Evolutionary conservation across 23 tunicate species (phyloP).

Genomic region (Ascidia mentula): DNA sequence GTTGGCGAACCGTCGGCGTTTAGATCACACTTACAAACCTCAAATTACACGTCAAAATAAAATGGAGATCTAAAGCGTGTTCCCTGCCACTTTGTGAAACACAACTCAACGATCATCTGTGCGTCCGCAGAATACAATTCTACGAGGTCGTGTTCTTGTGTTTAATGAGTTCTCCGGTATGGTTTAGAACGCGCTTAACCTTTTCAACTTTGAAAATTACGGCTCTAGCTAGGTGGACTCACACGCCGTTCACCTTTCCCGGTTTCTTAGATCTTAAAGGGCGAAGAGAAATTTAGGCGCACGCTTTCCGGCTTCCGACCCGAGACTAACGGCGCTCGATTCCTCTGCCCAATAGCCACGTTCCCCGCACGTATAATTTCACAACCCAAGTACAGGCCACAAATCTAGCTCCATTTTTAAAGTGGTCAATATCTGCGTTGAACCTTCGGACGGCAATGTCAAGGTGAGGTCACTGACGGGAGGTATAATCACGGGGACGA

Average conservation of each 20-base stretch:
- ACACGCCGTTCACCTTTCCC: background rate
- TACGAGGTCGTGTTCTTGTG: no score
- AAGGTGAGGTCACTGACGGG: background rate
- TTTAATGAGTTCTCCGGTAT: background rate
- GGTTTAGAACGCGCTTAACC: background rate
- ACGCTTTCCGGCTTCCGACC: background rate
- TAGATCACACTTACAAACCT: no score
- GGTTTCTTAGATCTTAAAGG: background rate
- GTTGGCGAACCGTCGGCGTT: no score
- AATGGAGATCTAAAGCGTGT: no score
- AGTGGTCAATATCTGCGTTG: background rate
- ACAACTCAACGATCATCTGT: no score
- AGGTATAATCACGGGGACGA: constrained; percentile 2
- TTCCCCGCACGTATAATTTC: background rate
- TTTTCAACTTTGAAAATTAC: constrained; percentile 2
- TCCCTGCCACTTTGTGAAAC: no score
- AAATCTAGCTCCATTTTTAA: background rate
- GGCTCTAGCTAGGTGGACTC: background rate
- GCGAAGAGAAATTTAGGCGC: background rate
- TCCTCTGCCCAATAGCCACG: background rate
- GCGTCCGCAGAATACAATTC: no score
- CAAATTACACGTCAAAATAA: no score
- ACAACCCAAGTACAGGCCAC: background rate
- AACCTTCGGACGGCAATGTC: background rate
- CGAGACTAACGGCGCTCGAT: background rate